Percentiles rank a stretch among this genome's conserved stretches.
Conservation (phyloP, 2,797 vertebrate genomes). For the Pangasius macronema region DNA sequence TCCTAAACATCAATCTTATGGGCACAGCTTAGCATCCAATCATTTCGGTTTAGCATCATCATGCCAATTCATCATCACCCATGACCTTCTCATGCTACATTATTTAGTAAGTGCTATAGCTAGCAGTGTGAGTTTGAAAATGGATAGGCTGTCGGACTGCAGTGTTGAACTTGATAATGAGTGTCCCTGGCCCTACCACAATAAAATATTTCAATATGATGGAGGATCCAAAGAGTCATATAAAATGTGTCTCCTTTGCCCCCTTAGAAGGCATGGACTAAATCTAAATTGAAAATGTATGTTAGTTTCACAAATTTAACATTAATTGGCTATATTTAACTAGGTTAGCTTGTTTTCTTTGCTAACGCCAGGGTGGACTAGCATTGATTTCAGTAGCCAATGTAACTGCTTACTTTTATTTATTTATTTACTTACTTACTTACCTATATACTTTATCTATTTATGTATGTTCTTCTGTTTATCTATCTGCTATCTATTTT, state of each 20-base stretch:
- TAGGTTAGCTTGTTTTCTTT: not conserved
- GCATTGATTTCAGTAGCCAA: not conserved
- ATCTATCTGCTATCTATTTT: not conserved
- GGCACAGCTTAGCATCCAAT: not conserved
- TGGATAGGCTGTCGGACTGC: conserved; percentile 1
- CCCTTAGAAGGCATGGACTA: not conserved
- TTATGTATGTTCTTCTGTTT: not conserved
- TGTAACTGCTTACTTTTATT: not conserved
- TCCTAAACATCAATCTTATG: not conserved
- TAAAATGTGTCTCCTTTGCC: not conserved
- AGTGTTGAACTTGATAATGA: not conserved
- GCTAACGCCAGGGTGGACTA: not conserved
- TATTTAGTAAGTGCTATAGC: not conserved
- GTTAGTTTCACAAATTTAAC: not conserved
- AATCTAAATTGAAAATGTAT: not conserved
- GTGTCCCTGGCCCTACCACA: not conserved
- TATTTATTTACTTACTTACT: not conserved
- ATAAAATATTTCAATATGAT: not conserved
- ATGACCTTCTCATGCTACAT: conserved; percentile 26
- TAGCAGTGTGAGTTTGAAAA: not conserved
- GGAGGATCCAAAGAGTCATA: not conserved
- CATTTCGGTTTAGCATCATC: conserved; percentile 4
- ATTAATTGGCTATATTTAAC: not conserved
- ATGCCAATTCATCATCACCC: not conserved
- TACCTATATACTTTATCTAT: not conserved